Percentiles rank a stretch among this genome's conserved stretches.
These are phyloP conservation scores for Melieria picta DNA, from an alignment of 2,888 invertebrate genomes.

Conservation along the genomic window DNA sequence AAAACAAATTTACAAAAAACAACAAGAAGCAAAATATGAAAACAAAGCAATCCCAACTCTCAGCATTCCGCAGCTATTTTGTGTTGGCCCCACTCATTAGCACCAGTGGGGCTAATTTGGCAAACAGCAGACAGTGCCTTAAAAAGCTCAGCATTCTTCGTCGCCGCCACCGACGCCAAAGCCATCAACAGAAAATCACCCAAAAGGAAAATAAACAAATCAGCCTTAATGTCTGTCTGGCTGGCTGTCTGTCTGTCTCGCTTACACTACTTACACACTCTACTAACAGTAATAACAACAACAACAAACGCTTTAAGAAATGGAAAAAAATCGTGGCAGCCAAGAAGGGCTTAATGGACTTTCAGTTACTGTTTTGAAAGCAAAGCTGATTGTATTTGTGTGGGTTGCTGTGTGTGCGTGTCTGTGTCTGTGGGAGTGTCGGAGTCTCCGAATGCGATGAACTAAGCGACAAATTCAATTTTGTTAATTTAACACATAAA, in stretches of 20 bases:
- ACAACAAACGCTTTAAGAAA: background rate
- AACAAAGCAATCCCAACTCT: no score
- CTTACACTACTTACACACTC: background rate
- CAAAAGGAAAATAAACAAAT: no score
- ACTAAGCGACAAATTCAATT: constrained; percentile 23
- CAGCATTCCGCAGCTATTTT: no score
- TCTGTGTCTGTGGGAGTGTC: background rate
- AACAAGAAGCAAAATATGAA: no score
- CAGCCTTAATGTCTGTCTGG: constrained; percentile 3
- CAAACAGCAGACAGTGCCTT: no score
- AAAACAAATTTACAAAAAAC: no score
- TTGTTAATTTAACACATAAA: constrained; percentile 19
- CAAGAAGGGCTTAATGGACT: constrained; percentile 1
- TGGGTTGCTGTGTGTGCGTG: background rate
- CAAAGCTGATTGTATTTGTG: background rate
- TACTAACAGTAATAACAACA: background rate
- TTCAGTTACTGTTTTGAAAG: constrained; percentile 4
- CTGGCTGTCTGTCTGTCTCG: background rate
- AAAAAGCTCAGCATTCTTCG: no score
- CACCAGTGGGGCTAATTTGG: no score
- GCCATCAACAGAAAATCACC: no score
- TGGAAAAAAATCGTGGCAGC: background rate
- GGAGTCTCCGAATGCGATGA: background rate
- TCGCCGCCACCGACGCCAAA: no score
- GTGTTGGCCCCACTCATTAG: no score